Conservation (phyloP, 2,113 vertebrate species). For the Murina feae region DNA sequence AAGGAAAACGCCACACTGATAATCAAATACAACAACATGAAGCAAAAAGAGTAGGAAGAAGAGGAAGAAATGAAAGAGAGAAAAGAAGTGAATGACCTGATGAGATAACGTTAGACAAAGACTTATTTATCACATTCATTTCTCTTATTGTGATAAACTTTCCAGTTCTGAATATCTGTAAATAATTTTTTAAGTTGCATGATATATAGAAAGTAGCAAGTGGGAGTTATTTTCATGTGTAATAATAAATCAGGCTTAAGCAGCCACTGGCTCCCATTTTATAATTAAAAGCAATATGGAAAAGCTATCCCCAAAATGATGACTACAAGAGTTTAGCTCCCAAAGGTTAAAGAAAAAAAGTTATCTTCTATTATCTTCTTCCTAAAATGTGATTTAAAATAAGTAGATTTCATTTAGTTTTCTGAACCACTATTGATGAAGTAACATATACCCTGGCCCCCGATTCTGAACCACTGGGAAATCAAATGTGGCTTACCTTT, state of each 20-base stretch:
- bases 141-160: not conserved
- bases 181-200: not conserved
- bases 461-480: not conserved
- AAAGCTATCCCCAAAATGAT: slow-evolving; percentile 27
- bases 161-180: not conserved
- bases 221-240: not conserved
- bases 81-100: not conserved
- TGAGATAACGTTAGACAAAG: not conserved
- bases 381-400: not conserved
- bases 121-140: not conserved
- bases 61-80: not conserved
- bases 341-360: not conserved
- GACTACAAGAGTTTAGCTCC: not conserved
- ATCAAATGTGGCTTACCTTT: slow-evolving; percentile 81
- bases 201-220: not conserved
- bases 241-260: not conserved
- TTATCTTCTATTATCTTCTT: not conserved
- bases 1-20: not conserved
- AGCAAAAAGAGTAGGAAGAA: not conserved
- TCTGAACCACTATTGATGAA: not conserved
- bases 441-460: not conserved
- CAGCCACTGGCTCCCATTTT: not conserved
- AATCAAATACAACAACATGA: not conserved
- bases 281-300: not conserved
- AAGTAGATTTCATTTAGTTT: not conserved